Conservation (phyloP, 2,113 vertebrate genomes). For the Psittacara wagleri region DNA sequence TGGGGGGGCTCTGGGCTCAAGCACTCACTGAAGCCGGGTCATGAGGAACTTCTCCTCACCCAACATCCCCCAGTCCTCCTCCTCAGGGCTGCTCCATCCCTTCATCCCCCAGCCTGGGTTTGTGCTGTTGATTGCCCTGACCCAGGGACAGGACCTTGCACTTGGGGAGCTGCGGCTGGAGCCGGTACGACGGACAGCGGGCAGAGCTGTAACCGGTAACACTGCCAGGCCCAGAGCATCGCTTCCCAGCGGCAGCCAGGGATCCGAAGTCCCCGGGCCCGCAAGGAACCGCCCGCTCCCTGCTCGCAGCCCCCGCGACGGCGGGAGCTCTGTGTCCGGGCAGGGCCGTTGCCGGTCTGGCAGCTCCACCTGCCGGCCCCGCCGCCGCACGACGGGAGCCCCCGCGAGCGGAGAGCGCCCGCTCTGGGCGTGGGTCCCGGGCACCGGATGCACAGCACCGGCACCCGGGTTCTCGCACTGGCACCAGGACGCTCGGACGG, state of each 20-base stretch:
- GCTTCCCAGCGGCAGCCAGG: too few relatives aligned
- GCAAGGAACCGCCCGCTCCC: not conserved
- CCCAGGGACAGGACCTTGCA: not conserved
- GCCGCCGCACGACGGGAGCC: not conserved
- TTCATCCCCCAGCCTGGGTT: not conserved
- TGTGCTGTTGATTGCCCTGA: not conserved
- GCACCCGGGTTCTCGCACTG: too few relatives aligned
- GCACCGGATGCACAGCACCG: not conserved
- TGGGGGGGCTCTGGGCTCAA: too few relatives aligned
- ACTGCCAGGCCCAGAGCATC: not conserved
- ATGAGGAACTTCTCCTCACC: not conserved
- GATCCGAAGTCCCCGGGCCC: not conserved
- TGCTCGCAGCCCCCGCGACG: not conserved
- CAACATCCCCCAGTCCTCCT: not conserved
- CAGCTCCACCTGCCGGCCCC: conserved; percentile 1
- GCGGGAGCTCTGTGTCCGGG: not conserved
- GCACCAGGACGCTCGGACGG: not conserved
- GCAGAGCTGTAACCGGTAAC: too few relatives aligned
- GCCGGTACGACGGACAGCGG: not conserved
- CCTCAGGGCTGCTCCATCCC: not conserved
- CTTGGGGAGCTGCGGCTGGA: not conserved
- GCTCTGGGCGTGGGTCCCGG: too few relatives aligned
- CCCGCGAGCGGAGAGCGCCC: not conserved
- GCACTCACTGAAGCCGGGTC: not conserved
- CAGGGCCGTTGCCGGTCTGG: not conserved